Evolutionary conservation across 1,140 invertebrate species (phyloP), one percentile per base, ranked within the genome.

Genomic region (Phenacoccus solenopsis): DNA sequence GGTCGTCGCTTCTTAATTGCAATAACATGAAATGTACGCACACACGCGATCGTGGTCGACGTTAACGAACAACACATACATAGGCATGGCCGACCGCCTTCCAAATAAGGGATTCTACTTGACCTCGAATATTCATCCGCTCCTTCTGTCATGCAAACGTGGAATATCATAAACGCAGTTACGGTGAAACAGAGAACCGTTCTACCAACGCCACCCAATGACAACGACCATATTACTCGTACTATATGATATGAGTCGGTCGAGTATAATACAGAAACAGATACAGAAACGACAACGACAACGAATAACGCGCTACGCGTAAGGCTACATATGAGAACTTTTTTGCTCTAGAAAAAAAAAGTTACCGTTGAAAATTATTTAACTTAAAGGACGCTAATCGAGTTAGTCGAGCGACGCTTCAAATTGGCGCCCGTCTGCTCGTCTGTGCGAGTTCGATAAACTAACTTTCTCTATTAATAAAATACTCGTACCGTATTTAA

Each of bases 61-160:
- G 59, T 25, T 10, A 20, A 64, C 22, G 4, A 20, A 59, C 56
- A 20, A 59, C 7, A 4, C 7, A 59, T 20, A 59, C 59, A 25
- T 22, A 25, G 59, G 25, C 59, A 64, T 64, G 59, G 59, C 59
- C 59, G 25, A 64, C 59, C 25, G 59, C 10, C 59, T 64, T 64
- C 59, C 59, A 64, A 64, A 64, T 64, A 64, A 64, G 59, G 59
- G 59, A 64, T 64, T 64, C 59, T 64, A 25, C 59, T 64, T 64
- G 59, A 64, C 59, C 59, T 64, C 59, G 59, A 64, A 64, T 64
- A 64, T 64, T 64, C 59, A n/a, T 38, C 32, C 59, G 25, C 59
- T 64, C 59, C 59, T 64, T 64, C 20, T 64, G 25, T 27, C 59
- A 27, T 64, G 59, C 25, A 25, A 64, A 25, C 59, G 59, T 64